A percentile compares a stretch with the other conserved stretches of the same genome.
These are phyloP conservation scores for Lymantria dispar DNA, from an alignment of 2,888 invertebrate species.

Conservation along the genomic window DNA sequence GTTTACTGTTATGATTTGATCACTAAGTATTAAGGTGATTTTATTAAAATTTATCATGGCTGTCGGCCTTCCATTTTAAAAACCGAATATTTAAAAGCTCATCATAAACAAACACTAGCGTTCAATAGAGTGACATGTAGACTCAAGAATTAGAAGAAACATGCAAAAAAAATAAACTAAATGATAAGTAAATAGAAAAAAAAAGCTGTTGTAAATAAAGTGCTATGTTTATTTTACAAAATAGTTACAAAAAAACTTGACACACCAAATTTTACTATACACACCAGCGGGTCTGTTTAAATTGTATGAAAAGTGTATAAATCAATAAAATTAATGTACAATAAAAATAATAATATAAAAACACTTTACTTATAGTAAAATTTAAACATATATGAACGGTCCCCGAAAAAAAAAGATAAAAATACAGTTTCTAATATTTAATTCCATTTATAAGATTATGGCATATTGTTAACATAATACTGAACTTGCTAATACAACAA, in stretches of 20 bases:
- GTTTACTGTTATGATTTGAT: too few species aligned
- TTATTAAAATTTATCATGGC: too few species aligned
- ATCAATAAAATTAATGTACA: conserved; percentile 68
- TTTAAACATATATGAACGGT: conserved; percentile 60
- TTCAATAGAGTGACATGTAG: too few species aligned
- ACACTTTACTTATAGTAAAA: conserved; percentile 59
- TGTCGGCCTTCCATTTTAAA: too few species aligned
- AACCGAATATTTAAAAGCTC: too few species aligned
- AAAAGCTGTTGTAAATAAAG: conserved; percentile 73
- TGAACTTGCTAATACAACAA: conserved; percentile 80
- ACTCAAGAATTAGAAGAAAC: not conserved
- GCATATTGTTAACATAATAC: conserved; percentile 77
- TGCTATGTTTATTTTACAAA: conserved; percentile 82
- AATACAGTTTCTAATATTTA: conserved; percentile 52
- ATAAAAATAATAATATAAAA: conserved; percentile 53
- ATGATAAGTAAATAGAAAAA: not conserved
- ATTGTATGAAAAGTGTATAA: conserved; percentile 57
- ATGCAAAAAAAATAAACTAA: not conserved
- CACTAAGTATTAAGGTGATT: too few species aligned
- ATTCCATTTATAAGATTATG: conserved; percentile 77
- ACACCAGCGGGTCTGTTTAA: conserved; percentile 72
- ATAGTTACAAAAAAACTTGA: conserved; percentile 79
- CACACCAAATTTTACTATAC: conserved; percentile 78
- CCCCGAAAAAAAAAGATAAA: conserved; percentile 51
- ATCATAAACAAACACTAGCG: too few species aligned